phyloP scores from a whole-genome alignment of 53 echinoderm and acorn worm species.

The Patiria pectinifera region DNA sequence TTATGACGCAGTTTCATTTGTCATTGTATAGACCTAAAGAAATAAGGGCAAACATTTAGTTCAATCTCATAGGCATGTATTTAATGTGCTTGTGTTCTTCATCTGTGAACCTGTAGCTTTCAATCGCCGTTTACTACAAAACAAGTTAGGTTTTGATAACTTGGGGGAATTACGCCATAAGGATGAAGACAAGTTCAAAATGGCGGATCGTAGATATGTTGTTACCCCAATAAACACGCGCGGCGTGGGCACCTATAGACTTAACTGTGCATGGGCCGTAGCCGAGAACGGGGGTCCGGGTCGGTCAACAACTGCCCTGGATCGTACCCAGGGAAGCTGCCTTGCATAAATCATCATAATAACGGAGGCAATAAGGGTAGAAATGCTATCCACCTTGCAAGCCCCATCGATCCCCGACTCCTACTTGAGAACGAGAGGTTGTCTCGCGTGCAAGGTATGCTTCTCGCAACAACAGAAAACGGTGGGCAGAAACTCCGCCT shows the following conservation, averaged over 20 bases:
- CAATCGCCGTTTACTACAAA: too few species aligned
- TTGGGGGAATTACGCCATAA: neutral
- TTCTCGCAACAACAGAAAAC: too few species aligned
- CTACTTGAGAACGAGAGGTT: neutral
- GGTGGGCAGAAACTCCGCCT: neutral
- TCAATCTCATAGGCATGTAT: neutral
- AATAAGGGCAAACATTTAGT: too few species aligned
- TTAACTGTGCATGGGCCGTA: neutral
- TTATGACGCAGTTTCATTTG: too few species aligned
- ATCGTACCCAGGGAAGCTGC: constrained; percentile 38
- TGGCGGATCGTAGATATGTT: neutral
- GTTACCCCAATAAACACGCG: neutral
- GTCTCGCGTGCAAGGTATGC: too few species aligned
- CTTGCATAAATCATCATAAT: constrained; percentile 56
- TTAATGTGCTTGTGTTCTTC: neutral
- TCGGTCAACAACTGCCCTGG: constrained; percentile 57
- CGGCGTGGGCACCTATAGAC: neutral
- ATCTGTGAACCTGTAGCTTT: too few species aligned
- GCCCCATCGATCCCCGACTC: neutral
- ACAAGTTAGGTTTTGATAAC: neutral
- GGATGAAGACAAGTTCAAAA: neutral
- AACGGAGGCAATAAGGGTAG: neutral
- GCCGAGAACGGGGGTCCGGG: constrained; percentile 10
- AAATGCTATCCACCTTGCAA: neutral
- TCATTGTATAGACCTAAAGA: too few species aligned